A percentile compares a stretch with the other conserved stretches of the same genome.
phyloP scores from a whole-genome alignment of 2,888 invertebrate genomes.

The Xanthorhoe spadicearia region DNA sequence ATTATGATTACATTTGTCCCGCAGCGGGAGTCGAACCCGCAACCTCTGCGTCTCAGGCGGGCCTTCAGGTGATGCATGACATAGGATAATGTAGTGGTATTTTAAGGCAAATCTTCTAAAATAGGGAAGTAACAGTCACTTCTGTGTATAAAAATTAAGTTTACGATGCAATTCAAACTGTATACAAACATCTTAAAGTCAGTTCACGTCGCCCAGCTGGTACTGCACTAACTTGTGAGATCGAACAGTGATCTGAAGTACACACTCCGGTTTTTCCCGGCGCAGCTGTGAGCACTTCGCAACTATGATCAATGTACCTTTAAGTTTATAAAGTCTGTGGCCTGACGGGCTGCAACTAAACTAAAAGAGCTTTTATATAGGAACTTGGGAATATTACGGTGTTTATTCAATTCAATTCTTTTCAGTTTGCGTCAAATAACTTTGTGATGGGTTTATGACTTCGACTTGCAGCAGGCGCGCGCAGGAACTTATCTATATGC shows the following conservation, averaged over 20 bases:
- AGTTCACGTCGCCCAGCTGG: slow-evolving; percentile 26
- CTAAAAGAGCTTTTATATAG: slow-evolving; percentile 16
- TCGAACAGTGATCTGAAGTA: slow-evolving; percentile 40
- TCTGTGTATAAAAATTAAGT: slow-evolving; percentile 12
- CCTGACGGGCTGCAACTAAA: slow-evolving; percentile 20
- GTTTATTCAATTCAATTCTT: slow-evolving; percentile 6
- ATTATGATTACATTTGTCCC: no score
- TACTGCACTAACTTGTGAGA: slow-evolving; percentile 29
- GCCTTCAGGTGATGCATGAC: no score
- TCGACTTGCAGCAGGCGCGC: background rate
- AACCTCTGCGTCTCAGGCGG: no score
- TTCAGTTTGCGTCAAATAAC: background rate
- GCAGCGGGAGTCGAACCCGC: no score
- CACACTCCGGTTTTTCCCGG: slow-evolving; percentile 29
- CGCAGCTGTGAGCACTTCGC: slow-evolving; percentile 35
- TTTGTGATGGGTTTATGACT: background rate
- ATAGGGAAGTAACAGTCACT: slow-evolving; percentile 2
- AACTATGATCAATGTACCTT: slow-evolving; percentile 35
- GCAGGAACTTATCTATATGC: background rate
- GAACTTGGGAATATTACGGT: slow-evolving; percentile 11
- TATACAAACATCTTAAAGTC: slow-evolving; percentile 28
- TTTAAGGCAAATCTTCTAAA: no score
- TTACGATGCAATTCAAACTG: background rate
- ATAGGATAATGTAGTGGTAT: no score
- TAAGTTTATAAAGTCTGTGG: slow-evolving; percentile 27